Percentiles rank a stretch among this genome's conserved stretches.
These are phyloP conservation scores for Etheostoma perlongum DNA, from an alignment of 2,797 vertebrate genomes.

Conservation along the genomic window DNA sequence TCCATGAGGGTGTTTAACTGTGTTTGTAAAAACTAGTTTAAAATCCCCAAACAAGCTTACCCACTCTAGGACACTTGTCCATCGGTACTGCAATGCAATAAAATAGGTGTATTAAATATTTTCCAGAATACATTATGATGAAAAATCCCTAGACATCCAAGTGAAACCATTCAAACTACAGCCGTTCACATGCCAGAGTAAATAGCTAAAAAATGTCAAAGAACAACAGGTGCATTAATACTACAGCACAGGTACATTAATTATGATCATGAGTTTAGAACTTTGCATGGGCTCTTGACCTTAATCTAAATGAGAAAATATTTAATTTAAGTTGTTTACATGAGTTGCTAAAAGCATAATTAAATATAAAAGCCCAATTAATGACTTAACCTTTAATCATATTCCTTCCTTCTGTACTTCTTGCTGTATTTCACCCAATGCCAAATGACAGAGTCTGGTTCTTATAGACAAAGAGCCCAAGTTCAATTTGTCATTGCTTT, in stretches of 20 bases:
- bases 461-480: not conserved
- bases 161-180: slow-evolving; percentile 35
- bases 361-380: not conserved
- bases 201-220: slow-evolving; percentile 37
- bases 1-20: slow-evolving; percentile 20
- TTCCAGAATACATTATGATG: not conserved
- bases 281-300: not conserved
- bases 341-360: not conserved
- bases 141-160: not conserved
- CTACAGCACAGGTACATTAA: not conserved
- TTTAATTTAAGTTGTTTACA: not conserved
- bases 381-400: not conserved
- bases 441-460: slow-evolving; percentile 3
- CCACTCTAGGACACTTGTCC: not conserved
- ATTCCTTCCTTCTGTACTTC: not conserved
- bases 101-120: slow-evolving; percentile 1
- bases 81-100: not conserved
- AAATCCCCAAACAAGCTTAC: slow-evolving; percentile 31
- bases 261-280: slow-evolving; percentile 14
- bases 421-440: not conserved
- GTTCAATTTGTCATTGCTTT: not conserved
- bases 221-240: slow-evolving; percentile 24
- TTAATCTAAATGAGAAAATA: slow-evolving; percentile 8
- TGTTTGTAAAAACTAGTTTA: slow-evolving; percentile 19
- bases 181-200: slow-evolving; percentile 20